These are phyloP conservation scores for Gephyroberyx darwinii DNA, from an alignment of 2,797 vertebrate genomes.

Conservation along the genomic window DNA sequence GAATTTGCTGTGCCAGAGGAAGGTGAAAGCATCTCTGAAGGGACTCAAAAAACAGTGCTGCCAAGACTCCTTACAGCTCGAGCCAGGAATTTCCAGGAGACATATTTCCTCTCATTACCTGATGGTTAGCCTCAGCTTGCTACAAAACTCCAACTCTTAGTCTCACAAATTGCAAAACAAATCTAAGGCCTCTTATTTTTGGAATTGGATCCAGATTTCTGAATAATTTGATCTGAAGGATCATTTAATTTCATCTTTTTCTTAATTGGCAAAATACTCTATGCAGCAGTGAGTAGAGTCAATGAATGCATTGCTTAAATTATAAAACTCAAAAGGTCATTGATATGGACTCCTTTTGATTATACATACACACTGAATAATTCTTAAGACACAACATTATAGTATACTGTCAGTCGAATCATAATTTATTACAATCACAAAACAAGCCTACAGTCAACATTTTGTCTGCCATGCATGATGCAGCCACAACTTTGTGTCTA, in stretches of 20 bases:
- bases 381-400: constrained; percentile 52
- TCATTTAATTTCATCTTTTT: neutral
- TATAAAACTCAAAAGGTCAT: too few relatives aligned
- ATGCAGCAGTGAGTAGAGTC: neutral
- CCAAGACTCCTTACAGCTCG: neutral
- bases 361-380: constrained; percentile 40
- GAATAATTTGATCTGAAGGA: neutral
- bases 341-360: neutral
- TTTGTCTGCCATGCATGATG: constrained; percentile 3
- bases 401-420: constrained; percentile 35
- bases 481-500: constrained; percentile 1
- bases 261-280: neutral
- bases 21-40: constrained; percentile 43
- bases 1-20: constrained; percentile 32
- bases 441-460: constrained; percentile 4
- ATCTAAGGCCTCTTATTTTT: neutral
- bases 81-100: constrained; percentile 31
- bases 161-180: neutral
- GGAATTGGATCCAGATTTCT: neutral
- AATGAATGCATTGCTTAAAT: too few relatives aligned
- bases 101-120: constrained; percentile 11
- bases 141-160: constrained; percentile 9
- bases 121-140: neutral
- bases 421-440: constrained; percentile 25
- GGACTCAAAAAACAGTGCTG: constrained; percentile 28